Percentiles rank a stretch among this genome's conserved stretches.
phyloP scores from a whole-genome alignment of 2,797 vertebrate genomes.

The Erethizon dorsatum region DNA sequence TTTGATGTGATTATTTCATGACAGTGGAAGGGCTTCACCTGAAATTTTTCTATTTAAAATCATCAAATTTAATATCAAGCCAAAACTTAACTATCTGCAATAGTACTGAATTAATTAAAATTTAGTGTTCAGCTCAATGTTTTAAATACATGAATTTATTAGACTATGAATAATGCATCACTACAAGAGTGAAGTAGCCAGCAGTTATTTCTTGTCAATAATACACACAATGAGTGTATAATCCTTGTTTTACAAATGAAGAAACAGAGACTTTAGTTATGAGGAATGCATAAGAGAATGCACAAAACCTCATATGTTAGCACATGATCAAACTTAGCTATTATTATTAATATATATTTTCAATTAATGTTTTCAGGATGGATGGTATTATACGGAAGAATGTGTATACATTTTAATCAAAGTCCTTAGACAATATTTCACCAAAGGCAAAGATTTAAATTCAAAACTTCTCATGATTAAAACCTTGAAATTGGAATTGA shows the following conservation, averaged over 20 bases:
- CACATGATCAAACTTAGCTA: neutral
- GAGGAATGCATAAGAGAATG: neutral
- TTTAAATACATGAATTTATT: slow-evolving; percentile 48
- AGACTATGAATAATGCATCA: slow-evolving; percentile 9
- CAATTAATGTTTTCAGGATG: neutral
- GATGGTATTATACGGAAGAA: neutral
- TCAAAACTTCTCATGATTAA: neutral
- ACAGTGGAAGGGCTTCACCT: neutral
- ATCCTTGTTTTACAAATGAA: neutral
- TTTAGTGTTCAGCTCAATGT: neutral
- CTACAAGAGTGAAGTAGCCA: neutral
- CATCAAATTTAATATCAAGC: neutral
- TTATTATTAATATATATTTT: neutral
- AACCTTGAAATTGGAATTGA: neutral
- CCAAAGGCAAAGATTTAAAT: neutral
- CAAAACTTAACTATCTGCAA: neutral
- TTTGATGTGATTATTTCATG: slow-evolving; percentile 20
- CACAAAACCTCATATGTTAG: neutral
- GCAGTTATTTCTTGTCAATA: neutral
- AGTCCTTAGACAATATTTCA: neutral
- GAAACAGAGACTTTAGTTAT: neutral
- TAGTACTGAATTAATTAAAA: slow-evolving; percentile 39
- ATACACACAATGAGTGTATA: neutral
- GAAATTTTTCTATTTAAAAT: slow-evolving; percentile 6
- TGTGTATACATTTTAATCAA: neutral